Evolutionary conservation across 1,140 invertebrate genomes (phyloP).

Genomic region (Hermetia illucens): DNA sequence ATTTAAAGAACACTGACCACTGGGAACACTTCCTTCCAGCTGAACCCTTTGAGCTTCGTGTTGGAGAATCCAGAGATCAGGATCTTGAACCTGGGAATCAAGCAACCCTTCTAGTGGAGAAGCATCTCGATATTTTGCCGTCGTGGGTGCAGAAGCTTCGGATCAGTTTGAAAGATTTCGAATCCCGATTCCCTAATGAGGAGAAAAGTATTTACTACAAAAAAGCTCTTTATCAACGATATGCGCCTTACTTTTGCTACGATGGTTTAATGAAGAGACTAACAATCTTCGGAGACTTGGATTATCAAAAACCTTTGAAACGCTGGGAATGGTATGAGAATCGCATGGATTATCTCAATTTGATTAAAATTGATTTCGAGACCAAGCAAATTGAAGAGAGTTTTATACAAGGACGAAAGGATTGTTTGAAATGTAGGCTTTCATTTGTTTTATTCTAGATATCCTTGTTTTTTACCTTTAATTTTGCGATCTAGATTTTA

Average conservation of each 20-base stretch:
- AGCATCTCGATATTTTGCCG: slow-evolving; percentile 65
- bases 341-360: slow-evolving; percentile 48
- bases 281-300: slow-evolving; percentile 51
- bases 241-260: slow-evolving; percentile 53
- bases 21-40: slow-evolving; percentile 59
- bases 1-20: slow-evolving; percentile 39
- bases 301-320: slow-evolving; percentile 40
- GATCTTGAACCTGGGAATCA: slow-evolving; percentile 8
- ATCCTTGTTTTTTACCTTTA: not conserved
- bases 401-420: slow-evolving; percentile 51
- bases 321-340: slow-evolving; percentile 56
- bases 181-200: slow-evolving; percentile 56
- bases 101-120: slow-evolving; percentile 37
- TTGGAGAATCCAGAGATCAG: slow-evolving; percentile 28
- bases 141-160: slow-evolving; percentile 57
- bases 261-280: slow-evolving; percentile 51
- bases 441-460: slow-evolving; percentile 1
- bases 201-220: slow-evolving; percentile 60
- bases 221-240: slow-evolving; percentile 58
- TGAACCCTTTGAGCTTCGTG: slow-evolving; percentile 38
- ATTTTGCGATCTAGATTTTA: slow-evolving; percentile 12
- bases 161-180: slow-evolving; percentile 51
- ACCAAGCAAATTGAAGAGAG: slow-evolving; percentile 43
- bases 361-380: slow-evolving; percentile 41
- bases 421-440: slow-evolving; percentile 47